Conservation (phyloP, 1,140 invertebrate species). For the Lethrus apterus region DNA sequence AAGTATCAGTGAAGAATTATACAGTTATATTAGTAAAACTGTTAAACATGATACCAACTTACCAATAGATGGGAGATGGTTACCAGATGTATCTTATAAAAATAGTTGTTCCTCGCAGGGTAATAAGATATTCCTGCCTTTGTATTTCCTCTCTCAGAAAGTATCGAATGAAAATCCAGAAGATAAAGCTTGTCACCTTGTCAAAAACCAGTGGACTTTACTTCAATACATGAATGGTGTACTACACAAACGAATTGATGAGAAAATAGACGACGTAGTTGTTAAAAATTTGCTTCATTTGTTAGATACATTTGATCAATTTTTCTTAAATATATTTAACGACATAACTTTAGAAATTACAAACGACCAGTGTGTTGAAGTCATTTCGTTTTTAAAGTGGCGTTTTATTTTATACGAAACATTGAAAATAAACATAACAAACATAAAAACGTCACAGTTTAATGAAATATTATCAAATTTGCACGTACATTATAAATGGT, state of each 20-base stretch:
- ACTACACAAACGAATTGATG: constrained; percentile 32
- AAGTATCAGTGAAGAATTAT: neutral
- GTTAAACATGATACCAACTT: constrained; percentile 4
- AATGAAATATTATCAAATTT: constrained; percentile 42
- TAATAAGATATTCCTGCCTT: constrained; percentile 20
- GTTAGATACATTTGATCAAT: constrained; percentile 25
- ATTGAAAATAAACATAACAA: neutral
- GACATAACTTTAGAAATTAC: constrained; percentile 10
- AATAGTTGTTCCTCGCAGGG: constrained; percentile 7
- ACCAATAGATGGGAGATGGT: constrained; percentile 24
- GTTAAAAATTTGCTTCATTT: constrained; percentile 24
- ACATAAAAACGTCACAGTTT: constrained; percentile 1
- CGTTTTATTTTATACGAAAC: constrained; percentile 28
- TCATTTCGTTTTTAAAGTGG: constrained; percentile 25
- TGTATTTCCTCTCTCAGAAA: constrained; percentile 19
- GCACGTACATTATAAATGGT: constrained; percentile 48
- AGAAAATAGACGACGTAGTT: constrained; percentile 29
- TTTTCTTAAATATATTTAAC: constrained; percentile 15
- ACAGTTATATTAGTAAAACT: neutral
- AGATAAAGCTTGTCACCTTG: neutral
- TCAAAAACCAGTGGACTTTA: constrained; percentile 18
- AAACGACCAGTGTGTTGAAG: constrained; percentile 20
- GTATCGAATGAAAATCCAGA: constrained; percentile 2
- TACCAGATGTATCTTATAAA: constrained; percentile 22
- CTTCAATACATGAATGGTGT: constrained; percentile 23